These are phyloP conservation scores for Urocynchramus pylzowi DNA, from an alignment of 2,113 vertebrate species.

Conservation along the genomic window DNA sequence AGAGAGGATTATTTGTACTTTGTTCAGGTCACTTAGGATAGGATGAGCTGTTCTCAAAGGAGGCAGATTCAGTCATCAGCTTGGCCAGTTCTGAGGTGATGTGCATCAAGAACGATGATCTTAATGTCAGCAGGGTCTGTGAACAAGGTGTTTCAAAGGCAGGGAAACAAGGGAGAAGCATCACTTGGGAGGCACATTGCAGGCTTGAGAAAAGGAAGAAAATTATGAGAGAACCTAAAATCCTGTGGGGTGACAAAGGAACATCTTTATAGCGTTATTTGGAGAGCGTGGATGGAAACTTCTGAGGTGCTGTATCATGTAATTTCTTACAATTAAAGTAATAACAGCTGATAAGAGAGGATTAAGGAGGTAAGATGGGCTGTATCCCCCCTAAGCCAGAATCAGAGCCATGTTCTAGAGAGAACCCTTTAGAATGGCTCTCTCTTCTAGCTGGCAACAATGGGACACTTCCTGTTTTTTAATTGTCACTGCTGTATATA, in stretches of 20 bases:
- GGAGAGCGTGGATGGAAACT: neutral
- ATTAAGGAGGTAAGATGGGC: neutral
- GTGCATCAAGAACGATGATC: neutral
- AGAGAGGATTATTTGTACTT: neutral
- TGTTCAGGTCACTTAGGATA: neutral
- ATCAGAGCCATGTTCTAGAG: neutral
- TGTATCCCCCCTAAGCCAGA: rapidly evolving
- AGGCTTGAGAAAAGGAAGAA: neutral
- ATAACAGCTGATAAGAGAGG: neutral
- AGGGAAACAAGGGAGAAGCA: neutral
- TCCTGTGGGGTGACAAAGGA: neutral
- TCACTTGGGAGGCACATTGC: neutral
- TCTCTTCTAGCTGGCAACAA: neutral
- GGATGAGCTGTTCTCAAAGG: neutral
- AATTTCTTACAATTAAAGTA: neutral
- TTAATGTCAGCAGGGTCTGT: neutral
- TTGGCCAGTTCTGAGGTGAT: neutral
- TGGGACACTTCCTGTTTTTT: neutral
- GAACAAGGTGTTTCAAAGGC: neutral
- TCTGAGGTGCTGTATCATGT: neutral
- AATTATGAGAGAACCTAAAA: neutral
- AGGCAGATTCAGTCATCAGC: neutral
- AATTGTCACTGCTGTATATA: neutral
- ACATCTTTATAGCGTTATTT: neutral
- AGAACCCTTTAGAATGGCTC: neutral